Percentiles rank a stretch among this genome's conserved stretches.
These are phyloP conservation scores for Ceyx cyanopectus DNA, from an alignment of 2,113 vertebrate species.

Conservation along the genomic window DNA sequence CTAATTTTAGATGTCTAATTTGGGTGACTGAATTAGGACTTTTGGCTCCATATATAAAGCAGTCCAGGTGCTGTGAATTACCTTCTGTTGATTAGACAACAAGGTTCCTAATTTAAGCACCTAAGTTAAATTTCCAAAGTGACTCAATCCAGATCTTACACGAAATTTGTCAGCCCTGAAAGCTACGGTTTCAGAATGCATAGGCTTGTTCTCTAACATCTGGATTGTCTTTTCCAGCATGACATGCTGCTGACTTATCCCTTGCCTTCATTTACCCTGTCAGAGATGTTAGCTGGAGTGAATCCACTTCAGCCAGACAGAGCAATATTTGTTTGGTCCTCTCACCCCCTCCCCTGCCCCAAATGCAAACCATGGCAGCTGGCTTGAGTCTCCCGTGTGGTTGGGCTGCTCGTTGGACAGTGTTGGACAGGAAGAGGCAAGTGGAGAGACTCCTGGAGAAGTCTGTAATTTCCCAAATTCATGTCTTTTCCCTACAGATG, in stretches of 20 bases:
- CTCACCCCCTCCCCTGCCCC: not conserved
- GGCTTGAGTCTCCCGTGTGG: not conserved
- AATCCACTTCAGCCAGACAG: not conserved
- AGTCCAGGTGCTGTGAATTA: slow-evolving; percentile 72
- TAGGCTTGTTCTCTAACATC: not conserved
- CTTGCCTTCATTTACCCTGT: not conserved
- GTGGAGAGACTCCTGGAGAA: not conserved
- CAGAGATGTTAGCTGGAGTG: not conserved
- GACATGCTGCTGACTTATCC: not conserved
- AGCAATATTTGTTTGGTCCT: not conserved
- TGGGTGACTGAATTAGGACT: slow-evolving; percentile 62
- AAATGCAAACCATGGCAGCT: not conserved
- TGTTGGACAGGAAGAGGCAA: not conserved
- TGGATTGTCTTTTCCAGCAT: not conserved
- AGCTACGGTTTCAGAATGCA: not conserved
- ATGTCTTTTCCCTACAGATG: not conserved
- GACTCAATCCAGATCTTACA: not conserved
- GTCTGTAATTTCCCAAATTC: not conserved
- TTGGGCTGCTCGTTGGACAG: not conserved
- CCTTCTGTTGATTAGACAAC: slow-evolving; percentile 65
- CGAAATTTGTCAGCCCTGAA: not conserved
- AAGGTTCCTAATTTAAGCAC: slow-evolving; percentile 63
- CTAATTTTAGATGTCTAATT: slow-evolving; percentile 70
- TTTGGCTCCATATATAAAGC: slow-evolving; percentile 66
- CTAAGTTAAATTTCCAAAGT: slow-evolving; percentile 25